Evolutionary conservation across 1,140 invertebrate species (phyloP), one percentile per base, ranked within the genome.

Genomic region (Hestina assimilis): DNA sequence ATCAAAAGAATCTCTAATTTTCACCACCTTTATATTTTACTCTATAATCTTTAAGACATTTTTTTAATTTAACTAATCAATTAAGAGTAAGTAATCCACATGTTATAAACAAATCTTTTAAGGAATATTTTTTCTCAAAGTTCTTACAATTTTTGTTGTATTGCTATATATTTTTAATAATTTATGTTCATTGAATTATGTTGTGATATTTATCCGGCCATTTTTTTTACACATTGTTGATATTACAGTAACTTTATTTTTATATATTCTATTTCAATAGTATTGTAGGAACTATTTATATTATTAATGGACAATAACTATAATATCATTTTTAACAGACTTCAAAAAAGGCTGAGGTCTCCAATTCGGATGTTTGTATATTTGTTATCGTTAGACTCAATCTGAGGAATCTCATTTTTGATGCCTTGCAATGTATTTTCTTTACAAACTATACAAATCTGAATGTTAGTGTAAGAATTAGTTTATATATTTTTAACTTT

Each of bases 151-250:
- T 9, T 6, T 33, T 33, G 5, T 38, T 38, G 14, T 38, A 9
- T 38, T 19, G 15, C 33, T 38, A 19, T 38, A 38, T 38, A 19
- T 38, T 19, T 38, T 6, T 19, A 19, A 38, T 38, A 19, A 38
- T 38, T 38, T 38, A 38, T 9, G 33, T 38, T 17, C 33, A 38
- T 38, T 38, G 33, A 38, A 33, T 38, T 51, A 8, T 50, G 47
- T 52, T 59, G 62, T 71, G 68, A 65, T 69, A 66, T 61, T 29
- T 41, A 59, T 69, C 74, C 66, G 66, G 70, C 71, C 71, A 69
- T 63, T 62, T 51, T 64, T 11, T 55, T 53, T 41, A 41, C 57
- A 12, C 24, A 47, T 64, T 24, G n/a, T 31, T 53, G 42, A 6
- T 12, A 26, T 48, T 48, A 23, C 15, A 20, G 20, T 60, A 6